phyloP scores from a whole-genome alignment of 2,113 vertebrate species.

The Melospiza georgiana region DNA sequence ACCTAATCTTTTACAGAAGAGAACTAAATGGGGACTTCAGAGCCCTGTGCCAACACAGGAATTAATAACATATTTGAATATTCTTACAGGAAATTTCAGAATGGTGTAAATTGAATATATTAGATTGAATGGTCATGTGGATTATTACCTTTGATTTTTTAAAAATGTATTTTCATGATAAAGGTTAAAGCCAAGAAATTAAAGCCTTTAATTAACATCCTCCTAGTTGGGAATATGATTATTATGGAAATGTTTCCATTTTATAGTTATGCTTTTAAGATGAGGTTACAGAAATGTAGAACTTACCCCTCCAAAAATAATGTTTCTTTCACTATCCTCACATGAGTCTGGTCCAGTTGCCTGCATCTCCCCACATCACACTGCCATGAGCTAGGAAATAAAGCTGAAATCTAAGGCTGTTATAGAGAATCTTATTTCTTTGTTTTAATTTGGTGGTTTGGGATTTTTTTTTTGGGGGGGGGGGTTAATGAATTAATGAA shows the following conservation, averaged over 20 bases:
- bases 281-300: background rate
- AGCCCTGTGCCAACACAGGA: background rate
- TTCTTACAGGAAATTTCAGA: background rate
- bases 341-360: background rate
- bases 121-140: background rate
- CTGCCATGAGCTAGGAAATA: background rate
- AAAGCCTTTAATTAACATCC: background rate
- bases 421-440: background rate
- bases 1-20: background rate
- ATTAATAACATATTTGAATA: background rate
- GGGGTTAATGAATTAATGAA: background rate
- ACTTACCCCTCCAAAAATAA: background rate
- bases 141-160: background rate
- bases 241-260: background rate
- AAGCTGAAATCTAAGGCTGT: background rate
- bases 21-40: background rate
- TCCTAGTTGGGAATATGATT: background rate
- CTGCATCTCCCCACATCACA: fast-evolving
- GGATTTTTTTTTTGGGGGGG: too few species aligned
- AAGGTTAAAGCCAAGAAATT: background rate
- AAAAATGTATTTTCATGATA: background rate
- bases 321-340: background rate
- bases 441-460: background rate
- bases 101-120: background rate
- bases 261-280: background rate